Conservation (phyloP, 1,140 invertebrate species). For the Zophobas atratus region DNA sequence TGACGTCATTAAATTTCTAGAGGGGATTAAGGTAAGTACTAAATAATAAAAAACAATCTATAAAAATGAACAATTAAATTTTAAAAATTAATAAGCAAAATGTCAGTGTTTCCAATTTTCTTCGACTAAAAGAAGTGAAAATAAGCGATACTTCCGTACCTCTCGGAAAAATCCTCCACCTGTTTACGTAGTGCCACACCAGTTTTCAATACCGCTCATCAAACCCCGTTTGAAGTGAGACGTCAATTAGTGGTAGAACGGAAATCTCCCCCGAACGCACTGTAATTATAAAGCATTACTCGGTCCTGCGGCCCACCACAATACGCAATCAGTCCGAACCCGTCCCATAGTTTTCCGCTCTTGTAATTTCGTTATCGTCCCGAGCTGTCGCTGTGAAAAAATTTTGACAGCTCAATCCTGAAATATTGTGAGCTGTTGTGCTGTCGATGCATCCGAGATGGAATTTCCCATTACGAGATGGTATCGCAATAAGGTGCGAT, state of each 20-base stretch:
- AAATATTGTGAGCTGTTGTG: conserved; percentile 27
- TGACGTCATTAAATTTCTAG: too few relatives aligned
- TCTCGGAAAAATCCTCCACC: too few relatives aligned
- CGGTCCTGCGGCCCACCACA: conserved; percentile 47
- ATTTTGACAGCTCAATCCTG: conserved; percentile 41
- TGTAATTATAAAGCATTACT: conserved; percentile 52
- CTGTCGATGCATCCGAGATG: conserved; percentile 30
- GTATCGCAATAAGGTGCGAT: conserved; percentile 36
- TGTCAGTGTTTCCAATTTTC: too few relatives aligned
- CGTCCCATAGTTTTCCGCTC: conserved; percentile 49
- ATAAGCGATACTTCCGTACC: too few relatives aligned
- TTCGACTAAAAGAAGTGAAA: too few relatives aligned
- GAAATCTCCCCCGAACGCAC: conserved; percentile 44
- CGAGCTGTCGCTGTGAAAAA: conserved; percentile 15
- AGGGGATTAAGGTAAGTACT: too few relatives aligned
- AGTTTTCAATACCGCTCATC: conserved; percentile 43
- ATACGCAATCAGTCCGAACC: conserved; percentile 53
- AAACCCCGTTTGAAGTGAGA: conserved; percentile 48
- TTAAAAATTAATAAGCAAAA: too few relatives aligned
- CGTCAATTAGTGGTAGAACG: conserved; percentile 44
- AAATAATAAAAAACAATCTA: too few relatives aligned
- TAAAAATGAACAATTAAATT: too few relatives aligned
- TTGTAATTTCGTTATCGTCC: conserved; percentile 27
- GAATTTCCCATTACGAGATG: conserved; percentile 47
- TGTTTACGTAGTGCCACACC: conserved; percentile 25